Evolutionary conservation across 2,888 invertebrate species (phyloP).

Genomic region (Callosobruchus maculatus): DNA sequence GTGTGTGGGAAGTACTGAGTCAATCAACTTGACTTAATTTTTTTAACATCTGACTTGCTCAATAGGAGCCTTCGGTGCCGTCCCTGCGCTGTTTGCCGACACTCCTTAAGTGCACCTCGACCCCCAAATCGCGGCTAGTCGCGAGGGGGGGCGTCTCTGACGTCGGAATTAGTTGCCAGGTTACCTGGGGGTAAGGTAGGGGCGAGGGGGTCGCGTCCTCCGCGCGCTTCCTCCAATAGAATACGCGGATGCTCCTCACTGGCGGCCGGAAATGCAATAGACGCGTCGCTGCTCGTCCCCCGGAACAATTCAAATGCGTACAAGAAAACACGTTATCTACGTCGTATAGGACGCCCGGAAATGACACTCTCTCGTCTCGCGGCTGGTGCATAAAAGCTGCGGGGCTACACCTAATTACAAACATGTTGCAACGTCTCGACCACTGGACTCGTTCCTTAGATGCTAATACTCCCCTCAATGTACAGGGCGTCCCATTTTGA

Average conservation of each 20-base stretch:
- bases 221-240: conserved; percentile 29
- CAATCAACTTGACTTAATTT: no score
- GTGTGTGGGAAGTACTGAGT: no score
- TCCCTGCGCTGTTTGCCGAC: not conserved
- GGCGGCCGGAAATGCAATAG: conserved; percentile 34
- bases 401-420: no score
- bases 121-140: not conserved
- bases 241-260: conserved; percentile 29
- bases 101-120: not conserved
- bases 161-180: conserved; percentile 22
- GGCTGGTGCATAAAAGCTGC: no score
- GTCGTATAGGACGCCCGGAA: no score
- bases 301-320: not conserved
- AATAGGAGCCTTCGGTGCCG: not conserved
- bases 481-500: no score
- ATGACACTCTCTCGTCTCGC: no score
- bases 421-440: no score
- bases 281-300: conserved; percentile 10
- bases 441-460: no score
- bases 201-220: conserved; percentile 17
- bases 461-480: no score
- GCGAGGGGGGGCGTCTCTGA: not conserved
- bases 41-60: no score
- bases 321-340: no score
- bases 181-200: conserved; percentile 24